Evolutionary conservation across 2,888 invertebrate species (phyloP).

Genomic region (Pristionchus japonicus): DNA sequence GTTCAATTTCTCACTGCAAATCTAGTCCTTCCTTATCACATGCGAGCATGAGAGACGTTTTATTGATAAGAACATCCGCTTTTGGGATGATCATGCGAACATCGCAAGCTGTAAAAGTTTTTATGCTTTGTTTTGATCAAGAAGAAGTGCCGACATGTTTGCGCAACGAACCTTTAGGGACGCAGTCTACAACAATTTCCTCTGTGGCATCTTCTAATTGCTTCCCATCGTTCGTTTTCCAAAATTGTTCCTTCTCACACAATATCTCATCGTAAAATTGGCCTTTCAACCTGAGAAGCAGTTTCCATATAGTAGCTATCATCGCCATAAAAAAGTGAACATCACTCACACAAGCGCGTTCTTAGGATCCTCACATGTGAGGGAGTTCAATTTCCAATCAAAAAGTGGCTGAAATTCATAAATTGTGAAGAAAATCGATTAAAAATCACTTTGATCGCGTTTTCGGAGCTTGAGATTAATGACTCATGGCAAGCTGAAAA

Average conservation of each 20-base stretch:
- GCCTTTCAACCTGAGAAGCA: too few relatives aligned
- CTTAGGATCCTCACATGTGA: neutral
- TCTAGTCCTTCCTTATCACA: neutral
- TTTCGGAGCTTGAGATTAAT: too few relatives aligned
- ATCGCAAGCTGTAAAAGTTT: neutral
- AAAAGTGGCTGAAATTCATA: too few relatives aligned
- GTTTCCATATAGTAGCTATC: too few relatives aligned
- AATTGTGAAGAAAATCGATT: too few relatives aligned
- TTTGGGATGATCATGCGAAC: neutral
- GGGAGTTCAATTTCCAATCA: neutral
- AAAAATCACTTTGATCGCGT: too few relatives aligned
- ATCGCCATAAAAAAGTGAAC: too few relatives aligned
- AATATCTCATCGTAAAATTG: neutral
- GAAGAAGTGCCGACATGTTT: too few relatives aligned
- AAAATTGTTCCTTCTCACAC: neutral
- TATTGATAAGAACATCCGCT: neutral
- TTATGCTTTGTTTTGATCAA: neutral
- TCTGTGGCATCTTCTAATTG: neutral
- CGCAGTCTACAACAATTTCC: neutral
- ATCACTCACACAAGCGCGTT: neutral
- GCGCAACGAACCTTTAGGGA: neutral
- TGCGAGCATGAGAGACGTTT: neutral
- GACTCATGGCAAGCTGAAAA: too few relatives aligned
- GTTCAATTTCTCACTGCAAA: neutral
- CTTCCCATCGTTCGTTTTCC: neutral